Conservation (phyloP, 2,888 invertebrate species). For the Leptinotarsa haldemani region DNA sequence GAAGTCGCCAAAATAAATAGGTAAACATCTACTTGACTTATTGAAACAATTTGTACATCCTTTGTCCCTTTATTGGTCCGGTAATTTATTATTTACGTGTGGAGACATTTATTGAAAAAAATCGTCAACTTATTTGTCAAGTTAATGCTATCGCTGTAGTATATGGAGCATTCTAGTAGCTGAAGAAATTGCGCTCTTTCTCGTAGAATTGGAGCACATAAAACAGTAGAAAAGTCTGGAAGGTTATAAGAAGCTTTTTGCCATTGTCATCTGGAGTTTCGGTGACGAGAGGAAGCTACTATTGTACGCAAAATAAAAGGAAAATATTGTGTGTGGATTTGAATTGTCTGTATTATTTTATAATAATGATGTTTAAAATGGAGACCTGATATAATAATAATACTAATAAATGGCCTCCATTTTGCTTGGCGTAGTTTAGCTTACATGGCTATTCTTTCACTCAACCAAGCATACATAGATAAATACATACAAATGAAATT, state of each 20-base stretch:
- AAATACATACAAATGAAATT: no score
- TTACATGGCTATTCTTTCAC: no score
- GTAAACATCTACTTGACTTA: conserved; percentile 42
- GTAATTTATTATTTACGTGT: conserved; percentile 42
- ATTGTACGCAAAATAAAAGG: no score
- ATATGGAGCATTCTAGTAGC: conserved; percentile 29
- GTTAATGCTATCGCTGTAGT: conserved; percentile 37
- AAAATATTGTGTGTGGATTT: no score
- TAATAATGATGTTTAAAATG: no score
- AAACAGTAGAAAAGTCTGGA: not conserved
- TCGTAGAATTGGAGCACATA: not conserved
- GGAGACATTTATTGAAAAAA: conserved; percentile 44
- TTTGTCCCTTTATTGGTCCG: conserved; percentile 43
- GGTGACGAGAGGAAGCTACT: no score
- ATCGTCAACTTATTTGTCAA: conserved; percentile 40
- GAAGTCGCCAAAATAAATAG: conserved; percentile 40
- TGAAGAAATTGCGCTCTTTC: conserved; percentile 33
- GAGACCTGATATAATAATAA: no score
- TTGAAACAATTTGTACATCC: conserved; percentile 40
- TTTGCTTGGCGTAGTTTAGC: no score
- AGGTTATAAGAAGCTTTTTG: not conserved
- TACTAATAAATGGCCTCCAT: no score
- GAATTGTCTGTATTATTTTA: no score
- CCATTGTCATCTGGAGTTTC: not conserved
- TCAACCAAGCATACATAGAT: no score